These are phyloP conservation scores for Upupa epops DNA, from an alignment of 2,113 vertebrate genomes.

Conservation along the genomic window DNA sequence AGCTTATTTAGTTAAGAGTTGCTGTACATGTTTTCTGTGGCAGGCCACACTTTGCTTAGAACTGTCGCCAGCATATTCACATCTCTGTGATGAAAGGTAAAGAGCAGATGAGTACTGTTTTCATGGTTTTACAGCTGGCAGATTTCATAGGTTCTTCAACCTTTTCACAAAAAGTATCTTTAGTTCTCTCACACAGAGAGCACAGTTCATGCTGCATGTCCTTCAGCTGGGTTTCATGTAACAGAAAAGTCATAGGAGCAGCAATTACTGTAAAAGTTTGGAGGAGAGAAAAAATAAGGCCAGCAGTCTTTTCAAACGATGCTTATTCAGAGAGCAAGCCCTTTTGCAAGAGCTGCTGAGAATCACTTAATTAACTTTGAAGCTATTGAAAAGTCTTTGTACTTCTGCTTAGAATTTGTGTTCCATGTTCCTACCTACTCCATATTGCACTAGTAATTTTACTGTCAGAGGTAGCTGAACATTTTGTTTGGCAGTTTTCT, in stretches of 20 bases:
- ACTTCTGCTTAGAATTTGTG: background rate
- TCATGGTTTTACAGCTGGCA: background rate
- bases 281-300: background rate
- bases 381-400: background rate
- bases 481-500: background rate
- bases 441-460: background rate
- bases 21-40: background rate
- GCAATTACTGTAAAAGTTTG: background rate
- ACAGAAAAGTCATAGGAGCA: background rate
- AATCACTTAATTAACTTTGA: background rate
- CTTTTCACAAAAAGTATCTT: background rate
- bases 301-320: background rate
- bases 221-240: background rate
- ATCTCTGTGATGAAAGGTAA: background rate
- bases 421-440: background rate
- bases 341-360: background rate
- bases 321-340: background rate
- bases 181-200: background rate
- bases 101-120: background rate
- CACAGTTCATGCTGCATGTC: background rate
- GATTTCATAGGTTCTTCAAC: background rate
- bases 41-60: background rate
- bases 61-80: background rate
- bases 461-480: background rate
- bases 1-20: background rate